Conservation (phyloP, 2,113 vertebrate species). For the Nicator chloris region DNA sequence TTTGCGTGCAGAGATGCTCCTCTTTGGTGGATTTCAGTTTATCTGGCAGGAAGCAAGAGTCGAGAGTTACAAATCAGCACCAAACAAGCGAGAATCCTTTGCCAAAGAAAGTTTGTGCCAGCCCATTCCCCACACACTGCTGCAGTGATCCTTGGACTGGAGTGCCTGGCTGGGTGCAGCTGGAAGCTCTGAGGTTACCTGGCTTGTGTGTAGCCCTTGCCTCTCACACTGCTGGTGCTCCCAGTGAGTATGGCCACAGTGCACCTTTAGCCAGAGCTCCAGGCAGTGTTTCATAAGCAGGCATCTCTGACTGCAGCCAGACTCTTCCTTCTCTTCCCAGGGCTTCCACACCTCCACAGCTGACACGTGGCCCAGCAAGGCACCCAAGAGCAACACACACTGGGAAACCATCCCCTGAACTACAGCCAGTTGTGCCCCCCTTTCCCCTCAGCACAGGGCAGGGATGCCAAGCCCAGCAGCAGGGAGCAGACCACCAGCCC, state of each 20-base stretch:
- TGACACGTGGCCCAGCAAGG: background rate
- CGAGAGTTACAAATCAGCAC: background rate
- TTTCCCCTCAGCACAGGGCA: background rate
- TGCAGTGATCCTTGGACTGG: background rate
- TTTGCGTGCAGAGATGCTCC: constrained; percentile 87
- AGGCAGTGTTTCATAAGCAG: background rate
- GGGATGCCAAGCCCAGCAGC: constrained; percentile 23
- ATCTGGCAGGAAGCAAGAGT: constrained; percentile 74
- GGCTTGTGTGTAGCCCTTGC: background rate
- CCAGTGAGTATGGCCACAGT: background rate
- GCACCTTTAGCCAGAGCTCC: background rate
- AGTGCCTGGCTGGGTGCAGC: background rate
- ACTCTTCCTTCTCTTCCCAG: background rate
- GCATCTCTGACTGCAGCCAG: background rate
- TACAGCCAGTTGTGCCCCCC: background rate
- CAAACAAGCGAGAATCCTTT: rapidly evolving
- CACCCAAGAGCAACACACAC: background rate
- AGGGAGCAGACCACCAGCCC: background rate
- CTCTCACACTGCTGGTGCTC: background rate
- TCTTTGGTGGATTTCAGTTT: constrained; percentile 87
- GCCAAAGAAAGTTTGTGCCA: background rate
- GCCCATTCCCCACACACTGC: background rate
- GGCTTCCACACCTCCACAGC: background rate
- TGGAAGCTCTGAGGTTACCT: background rate
- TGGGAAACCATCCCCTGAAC: background rate